A percentile compares a stretch with the other conserved stretches of the same genome.
Evolutionary conservation across 2,888 invertebrate species (phyloP).

Genomic region (Euclidia mi): DNA sequence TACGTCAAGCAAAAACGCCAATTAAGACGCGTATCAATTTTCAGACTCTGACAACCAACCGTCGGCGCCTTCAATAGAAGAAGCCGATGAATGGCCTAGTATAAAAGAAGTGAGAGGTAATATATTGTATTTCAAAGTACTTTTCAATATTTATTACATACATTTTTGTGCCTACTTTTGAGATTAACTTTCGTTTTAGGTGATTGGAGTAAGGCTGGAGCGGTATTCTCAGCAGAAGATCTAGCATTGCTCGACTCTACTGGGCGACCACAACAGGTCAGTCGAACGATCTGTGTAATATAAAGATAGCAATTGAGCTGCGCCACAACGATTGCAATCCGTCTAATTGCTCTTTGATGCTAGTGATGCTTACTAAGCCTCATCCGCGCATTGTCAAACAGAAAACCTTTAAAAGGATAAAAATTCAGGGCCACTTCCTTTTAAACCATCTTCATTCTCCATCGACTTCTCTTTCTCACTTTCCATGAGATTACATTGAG

Average conservation of each 20-base stretch:
- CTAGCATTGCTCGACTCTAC: slow-evolving; percentile 83
- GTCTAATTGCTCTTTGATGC: too few relatives aligned
- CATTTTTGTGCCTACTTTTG: too few relatives aligned
- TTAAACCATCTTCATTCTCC: too few relatives aligned
- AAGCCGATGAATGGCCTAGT: slow-evolving; percentile 85
- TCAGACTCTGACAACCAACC: slow-evolving; percentile 79
- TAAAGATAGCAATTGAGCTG: too few relatives aligned
- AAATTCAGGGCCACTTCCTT: neutral
- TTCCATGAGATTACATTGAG: too few relatives aligned
- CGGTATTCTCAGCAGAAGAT: slow-evolving; percentile 87
- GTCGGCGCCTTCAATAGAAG: slow-evolving; percentile 67
- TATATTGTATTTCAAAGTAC: neutral
- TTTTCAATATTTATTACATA: too few relatives aligned
- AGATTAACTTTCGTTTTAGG: slow-evolving; percentile 57
- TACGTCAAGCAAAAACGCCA: neutral
- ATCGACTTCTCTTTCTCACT: too few relatives aligned
- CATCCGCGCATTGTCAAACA: too few relatives aligned
- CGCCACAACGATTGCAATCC: too few relatives aligned
- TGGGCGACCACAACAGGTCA: slow-evolving; percentile 78
- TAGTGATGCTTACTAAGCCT: too few relatives aligned
- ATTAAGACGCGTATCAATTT: slow-evolving; percentile 17
- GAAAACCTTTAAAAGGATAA: too few relatives aligned
- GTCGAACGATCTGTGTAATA: too few relatives aligned
- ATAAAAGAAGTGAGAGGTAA: slow-evolving; percentile 85
- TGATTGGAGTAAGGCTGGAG: slow-evolving; percentile 84